Evolutionary conservation across 1,140 invertebrate species (phyloP), one percentile per base, ranked within the genome.

Genomic region (Tetranychus urticae): DNA sequence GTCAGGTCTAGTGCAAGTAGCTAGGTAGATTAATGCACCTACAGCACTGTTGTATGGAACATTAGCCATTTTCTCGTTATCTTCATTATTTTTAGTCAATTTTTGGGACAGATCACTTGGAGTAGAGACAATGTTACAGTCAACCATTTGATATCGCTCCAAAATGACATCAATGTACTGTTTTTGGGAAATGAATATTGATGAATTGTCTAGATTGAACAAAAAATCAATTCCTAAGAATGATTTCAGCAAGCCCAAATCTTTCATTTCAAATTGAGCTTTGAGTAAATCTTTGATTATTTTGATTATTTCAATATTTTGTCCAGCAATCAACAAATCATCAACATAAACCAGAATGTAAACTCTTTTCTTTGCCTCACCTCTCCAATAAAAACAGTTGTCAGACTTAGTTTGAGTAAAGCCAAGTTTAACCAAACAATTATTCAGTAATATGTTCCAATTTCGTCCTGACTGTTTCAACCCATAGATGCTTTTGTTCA

Each of bases 1-100:
- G 63, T 76, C 75, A 54, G 76, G 75, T 33, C 75, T 61, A 14
- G 73, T 76, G 0, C 64, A 62, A 31, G 69, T 62, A 6, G 68
- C 56, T 8, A 76, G 54, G 63, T 76, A 76, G 65, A 74, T 70
- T 10, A 77, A 63, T 42, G 62, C 45, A 8, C 65, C 67, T 34
- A 67, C 39, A 3, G 61, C 57, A 46, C 65, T 57, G n/a, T 61
- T 59, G 55, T 67, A 69, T 33, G 66, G 68, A 23, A 62, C 45
- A 61, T 48, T 13, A 37, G 12, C 35, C 59, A 36, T 55, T 47
- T 35, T 50, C 48, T 56, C 42, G n/a, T 35, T 23, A 39, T 60
- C 13, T 45, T 36, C 55, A 13, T 7, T 52, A 52, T 34, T 58
- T 56, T 46, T 58, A 37, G 23, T 23, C 14, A 50, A 57, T 39